A percentile compares a stretch with the other conserved stretches of the same genome.
Evolutionary conservation across 2,888 invertebrate genomes (phyloP).

Genomic region (Argynnis bischoffii): DNA sequence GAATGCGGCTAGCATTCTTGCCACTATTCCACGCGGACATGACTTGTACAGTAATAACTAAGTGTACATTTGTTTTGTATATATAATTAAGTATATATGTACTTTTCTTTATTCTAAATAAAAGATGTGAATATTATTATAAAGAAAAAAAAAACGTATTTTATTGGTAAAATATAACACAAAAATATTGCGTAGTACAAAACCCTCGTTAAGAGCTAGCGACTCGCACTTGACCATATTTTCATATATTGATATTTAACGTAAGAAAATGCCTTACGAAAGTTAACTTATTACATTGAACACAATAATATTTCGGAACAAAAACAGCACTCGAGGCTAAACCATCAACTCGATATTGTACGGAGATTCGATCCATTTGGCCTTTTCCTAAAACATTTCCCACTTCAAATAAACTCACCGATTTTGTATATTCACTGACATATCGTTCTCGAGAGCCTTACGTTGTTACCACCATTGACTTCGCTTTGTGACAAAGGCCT

Average conservation of each 20-base stretch:
- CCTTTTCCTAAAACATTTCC: slow-evolving; percentile 31
- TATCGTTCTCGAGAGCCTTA: slow-evolving; percentile 42
- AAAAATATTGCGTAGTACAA: too few species aligned
- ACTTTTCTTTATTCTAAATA: too few species aligned
- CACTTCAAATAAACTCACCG: slow-evolving; percentile 37
- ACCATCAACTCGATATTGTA: slow-evolving; percentile 10
- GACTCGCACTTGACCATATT: too few species aligned
- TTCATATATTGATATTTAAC: not conserved
- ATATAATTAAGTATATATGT: too few species aligned
- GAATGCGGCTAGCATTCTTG: too few species aligned
- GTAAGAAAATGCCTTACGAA: not conserved
- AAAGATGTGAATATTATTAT: too few species aligned
- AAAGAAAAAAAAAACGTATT: too few species aligned
- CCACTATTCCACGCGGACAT: too few species aligned
- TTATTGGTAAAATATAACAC: too few species aligned
- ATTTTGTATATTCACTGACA: slow-evolving; percentile 42
- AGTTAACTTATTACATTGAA: slow-evolving; percentile 5
- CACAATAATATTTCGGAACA: slow-evolving; percentile 8
- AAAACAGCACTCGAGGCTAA: slow-evolving; percentile 10
- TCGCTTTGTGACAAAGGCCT: slow-evolving; percentile 45
- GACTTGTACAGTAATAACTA: too few species aligned
- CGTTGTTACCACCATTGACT: slow-evolving; percentile 46
- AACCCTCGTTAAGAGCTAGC: too few species aligned
- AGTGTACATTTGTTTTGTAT: too few species aligned
- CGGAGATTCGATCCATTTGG: slow-evolving; percentile 18